Evolutionary conservation across 2,888 invertebrate species (phyloP).

Genomic region (Hylaea fasciaria): DNA sequence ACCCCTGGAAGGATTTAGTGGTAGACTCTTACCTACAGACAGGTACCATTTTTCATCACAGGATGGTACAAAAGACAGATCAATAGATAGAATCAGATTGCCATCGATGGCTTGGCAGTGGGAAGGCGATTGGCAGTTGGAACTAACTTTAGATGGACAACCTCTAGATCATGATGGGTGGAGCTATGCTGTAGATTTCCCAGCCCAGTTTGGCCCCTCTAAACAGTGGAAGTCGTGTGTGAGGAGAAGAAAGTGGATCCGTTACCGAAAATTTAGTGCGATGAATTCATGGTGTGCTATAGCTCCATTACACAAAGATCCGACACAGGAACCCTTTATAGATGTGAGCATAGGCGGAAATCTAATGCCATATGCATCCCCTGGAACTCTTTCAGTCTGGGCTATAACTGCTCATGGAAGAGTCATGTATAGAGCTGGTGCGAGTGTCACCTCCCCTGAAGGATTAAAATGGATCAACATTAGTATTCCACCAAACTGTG

Average conservation of each 20-base stretch:
- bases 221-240: constrained; percentile 97
- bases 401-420: constrained; percentile 96
- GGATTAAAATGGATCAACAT: constrained; percentile 94
- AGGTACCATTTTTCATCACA: constrained; percentile 93
- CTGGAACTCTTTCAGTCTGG: constrained; percentile 94
- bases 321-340: constrained; percentile 96
- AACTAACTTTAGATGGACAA: constrained; percentile 93
- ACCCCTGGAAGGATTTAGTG: constrained; percentile 94
- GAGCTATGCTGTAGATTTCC: constrained; percentile 97
- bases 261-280: constrained; percentile 94
- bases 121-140: constrained; percentile 97
- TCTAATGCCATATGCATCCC: constrained; percentile 90
- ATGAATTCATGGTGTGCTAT: constrained; percentile 97
- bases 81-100: constrained; percentile 91
- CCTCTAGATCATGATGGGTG: constrained; percentile 96
- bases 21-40: constrained; percentile 93
- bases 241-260: constrained; percentile 94
- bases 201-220: constrained; percentile 90
- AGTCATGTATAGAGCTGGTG: constrained; percentile 94
- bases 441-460: constrained; percentile 92
- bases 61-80: constrained; percentile 92
- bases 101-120: constrained; percentile 98
- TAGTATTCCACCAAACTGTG: constrained; percentile 90
- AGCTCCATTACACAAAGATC: constrained; percentile 94
- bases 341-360: constrained; percentile 95